Percentiles rank a stretch among this genome's conserved stretches.
Evolutionary conservation across 2,797 vertebrate species (phyloP).

Genomic region (Phataginus tricuspis): DNA sequence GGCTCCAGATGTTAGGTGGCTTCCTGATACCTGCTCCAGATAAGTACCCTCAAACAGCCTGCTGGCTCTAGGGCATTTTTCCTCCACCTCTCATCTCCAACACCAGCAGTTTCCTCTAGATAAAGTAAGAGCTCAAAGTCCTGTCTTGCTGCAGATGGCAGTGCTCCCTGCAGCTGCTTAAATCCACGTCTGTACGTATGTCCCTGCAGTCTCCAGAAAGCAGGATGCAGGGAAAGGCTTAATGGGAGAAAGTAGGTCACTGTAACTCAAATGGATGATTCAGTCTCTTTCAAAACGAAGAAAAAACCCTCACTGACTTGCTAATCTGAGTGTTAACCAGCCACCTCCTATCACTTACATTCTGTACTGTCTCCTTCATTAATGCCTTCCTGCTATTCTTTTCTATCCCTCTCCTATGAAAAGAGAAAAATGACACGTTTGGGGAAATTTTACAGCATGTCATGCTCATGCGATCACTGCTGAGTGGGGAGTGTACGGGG

Average conservation of each 20-base stretch:
- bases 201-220: neutral
- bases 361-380: neutral
- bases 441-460: neutral
- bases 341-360: neutral
- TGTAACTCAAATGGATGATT: slow-evolving; percentile 32
- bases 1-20: neutral
- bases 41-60: neutral
- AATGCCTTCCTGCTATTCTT: neutral
- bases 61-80: neutral
- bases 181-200: neutral
- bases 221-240: slow-evolving; percentile 2
- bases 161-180: neutral
- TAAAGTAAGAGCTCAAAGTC: neutral
- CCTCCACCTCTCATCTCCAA: neutral
- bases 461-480: neutral
- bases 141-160: slow-evolving; percentile 15
- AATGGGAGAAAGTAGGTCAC: slow-evolving; percentile 49
- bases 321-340: slow-evolving; percentile 16
- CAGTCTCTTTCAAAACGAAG: slow-evolving; percentile 30
- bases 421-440: neutral
- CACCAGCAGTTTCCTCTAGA: neutral
- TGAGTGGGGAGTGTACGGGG: neutral
- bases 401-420: neutral
- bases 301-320: slow-evolving; percentile 29
- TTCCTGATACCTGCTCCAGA: neutral